These are phyloP conservation scores for Scyliorhinus canicula DNA, from an alignment of 2,797 vertebrate species.

Conservation along the genomic window DNA sequence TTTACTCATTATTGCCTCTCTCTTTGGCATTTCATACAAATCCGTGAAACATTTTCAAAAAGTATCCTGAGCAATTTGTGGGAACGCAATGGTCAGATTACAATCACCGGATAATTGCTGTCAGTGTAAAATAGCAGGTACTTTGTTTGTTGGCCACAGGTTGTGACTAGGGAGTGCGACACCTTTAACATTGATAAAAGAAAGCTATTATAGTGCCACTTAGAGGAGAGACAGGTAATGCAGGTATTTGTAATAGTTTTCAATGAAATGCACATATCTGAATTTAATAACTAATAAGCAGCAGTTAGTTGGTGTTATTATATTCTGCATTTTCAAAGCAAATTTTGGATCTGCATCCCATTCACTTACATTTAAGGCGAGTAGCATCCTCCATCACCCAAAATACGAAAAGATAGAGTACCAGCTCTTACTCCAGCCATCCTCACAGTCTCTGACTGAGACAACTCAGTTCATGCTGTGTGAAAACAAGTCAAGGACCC, in stretches of 20 bases:
- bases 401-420: neutral
- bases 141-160: neutral
- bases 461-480: neutral
- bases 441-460: neutral
- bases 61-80: neutral
- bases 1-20: neutral
- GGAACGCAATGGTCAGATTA: neutral
- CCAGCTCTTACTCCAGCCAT: neutral
- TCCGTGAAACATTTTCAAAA: neutral
- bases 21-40: neutral
- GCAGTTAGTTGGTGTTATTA: neutral
- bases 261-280: neutral
- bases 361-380: neutral
- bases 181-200: neutral
- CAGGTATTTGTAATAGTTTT: neutral
- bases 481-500: neutral
- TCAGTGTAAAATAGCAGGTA: neutral
- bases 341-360: neutral
- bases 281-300: neutral
- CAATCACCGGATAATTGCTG: neutral
- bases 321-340: neutral
- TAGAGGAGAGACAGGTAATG: neutral
- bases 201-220: neutral
- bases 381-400: neutral
- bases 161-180: neutral